A percentile compares a stretch with the other conserved stretches of the same genome.
Evolutionary conservation across 1,140 invertebrate species (phyloP).

Genomic region (Drosophila neocordata): DNA sequence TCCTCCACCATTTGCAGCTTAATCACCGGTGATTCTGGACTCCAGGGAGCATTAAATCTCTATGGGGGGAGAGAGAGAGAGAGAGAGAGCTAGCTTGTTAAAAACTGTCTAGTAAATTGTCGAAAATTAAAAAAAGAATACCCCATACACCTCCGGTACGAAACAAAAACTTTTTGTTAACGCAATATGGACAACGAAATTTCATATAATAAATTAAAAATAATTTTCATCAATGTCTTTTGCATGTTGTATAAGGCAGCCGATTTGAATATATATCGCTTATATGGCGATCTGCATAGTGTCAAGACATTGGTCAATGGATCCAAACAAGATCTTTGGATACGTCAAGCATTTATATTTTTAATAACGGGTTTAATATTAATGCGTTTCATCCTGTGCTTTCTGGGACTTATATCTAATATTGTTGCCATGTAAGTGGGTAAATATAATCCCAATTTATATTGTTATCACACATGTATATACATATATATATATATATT

Average conservation of each 20-base stretch:
- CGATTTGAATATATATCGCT: conserved; percentile 52
- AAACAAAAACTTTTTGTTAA: background rate
- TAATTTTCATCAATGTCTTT: conserved; percentile 67
- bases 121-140: no score
- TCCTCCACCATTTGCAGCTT: conserved; percentile 91
- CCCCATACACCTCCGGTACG: no score
- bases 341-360: conserved; percentile 46
- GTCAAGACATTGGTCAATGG: conserved; percentile 39
- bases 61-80: conserved; percentile 16
- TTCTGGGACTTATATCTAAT: conserved; percentile 55
- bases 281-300: conserved; percentile 49
- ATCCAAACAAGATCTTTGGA: conserved; percentile 48
- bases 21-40: conserved; percentile 87
- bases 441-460: no score
- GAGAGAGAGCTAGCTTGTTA: background rate
- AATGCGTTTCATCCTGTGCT: conserved; percentile 58
- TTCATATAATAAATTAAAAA: conserved; percentile 41
- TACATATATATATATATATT: background rate
- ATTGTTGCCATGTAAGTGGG: conserved; percentile 71
- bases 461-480: no score
- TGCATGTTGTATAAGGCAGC: conserved; percentile 60
- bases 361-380: conserved; percentile 47
- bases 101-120: conserved; percentile 22
- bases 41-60: conserved; percentile 89
- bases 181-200: conserved; percentile 25